Conservation (phyloP, 2,797 vertebrate genomes). For the Xiphophorus birchmanni region DNA sequence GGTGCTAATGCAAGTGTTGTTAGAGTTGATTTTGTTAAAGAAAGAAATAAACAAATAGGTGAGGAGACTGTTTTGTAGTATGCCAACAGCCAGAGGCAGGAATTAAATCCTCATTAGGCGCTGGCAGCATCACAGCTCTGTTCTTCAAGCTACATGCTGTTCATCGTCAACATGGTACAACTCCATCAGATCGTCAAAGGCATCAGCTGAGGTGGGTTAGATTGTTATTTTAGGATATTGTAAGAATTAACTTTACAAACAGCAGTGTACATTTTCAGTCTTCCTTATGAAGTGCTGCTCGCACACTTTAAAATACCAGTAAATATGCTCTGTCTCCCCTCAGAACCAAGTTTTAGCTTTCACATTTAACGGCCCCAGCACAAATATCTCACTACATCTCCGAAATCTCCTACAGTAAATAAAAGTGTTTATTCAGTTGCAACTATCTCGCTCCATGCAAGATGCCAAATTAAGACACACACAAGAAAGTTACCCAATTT, state of each 20-base stretch:
- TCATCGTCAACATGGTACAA: constrained; percentile 19
- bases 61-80: constrained; percentile 34
- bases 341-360: neutral
- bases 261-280: neutral
- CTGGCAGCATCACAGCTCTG: constrained; percentile 54
- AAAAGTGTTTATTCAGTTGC: neutral
- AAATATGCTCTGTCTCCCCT: neutral
- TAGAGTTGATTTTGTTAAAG: constrained; percentile 27
- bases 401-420: neutral
- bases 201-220: constrained; percentile 12
- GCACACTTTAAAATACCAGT: neutral
- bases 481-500: neutral
- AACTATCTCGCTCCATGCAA: neutral
- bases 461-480: neutral
- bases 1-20: constrained; percentile 46
- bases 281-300: neutral
- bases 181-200: constrained; percentile 25
- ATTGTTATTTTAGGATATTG: neutral
- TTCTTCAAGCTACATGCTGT: constrained; percentile 19
- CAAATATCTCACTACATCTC: neutral
- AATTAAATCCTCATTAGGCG: constrained; percentile 76
- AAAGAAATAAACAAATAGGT: neutral
- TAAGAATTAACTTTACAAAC: neutral
- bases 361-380: neutral
- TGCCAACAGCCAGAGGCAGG: constrained; percentile 69